Evolutionary conservation across 2,888 invertebrate species (phyloP), one percentile per base, ranked within the genome.

Genomic region (Tachystola acroxantha): DNA sequence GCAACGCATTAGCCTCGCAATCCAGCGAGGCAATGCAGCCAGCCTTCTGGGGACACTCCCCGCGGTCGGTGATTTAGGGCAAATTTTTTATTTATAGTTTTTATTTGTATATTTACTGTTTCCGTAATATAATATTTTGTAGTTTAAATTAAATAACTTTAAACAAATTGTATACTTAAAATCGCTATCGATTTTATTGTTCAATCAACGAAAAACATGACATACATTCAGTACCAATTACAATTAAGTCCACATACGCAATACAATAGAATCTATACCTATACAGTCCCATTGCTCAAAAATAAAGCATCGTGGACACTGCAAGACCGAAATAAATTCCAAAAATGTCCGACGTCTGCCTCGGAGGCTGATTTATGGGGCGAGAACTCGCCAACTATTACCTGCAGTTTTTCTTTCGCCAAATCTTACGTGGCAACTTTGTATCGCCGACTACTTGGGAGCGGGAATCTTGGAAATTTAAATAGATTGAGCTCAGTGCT

Each of bases 311-410:
- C 42, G 51, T 48, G 48, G 45, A 49, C 48, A 47, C 48, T 46
- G 60, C 27, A 27, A 55, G 54, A 50, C 64, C 67, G 55, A 72
- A 80, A 82, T 81, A 77, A 81, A 84, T 84, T 82, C 81, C 75
- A 43, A 65, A 72, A 72, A 73, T 75, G 79, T 73, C 68, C 57
- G 65, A 63, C 68, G 57, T 53, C 56, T 55, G 54, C 52, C 50
- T 41, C 52, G 53, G 51, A 57, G 53, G 10, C 70, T 84, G 85
- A 87, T 87, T 87, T 86, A 86, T 85, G 70, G 75, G 57, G 66
- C 70, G 72, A 72, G 73, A 66, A 66, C 10, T 53, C 46, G 55
- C 68, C 64, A 71, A 82, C 82, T 82, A 81, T 81, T 71, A 73
- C 75, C 70, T 63, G 52, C 46, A 48, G 50, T 77, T 84, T 82